A percentile compares a stretch with the other conserved stretches of the same genome.
Evolutionary conservation across 2,888 invertebrate species (phyloP).

Genomic region (Drosophila merina): DNA sequence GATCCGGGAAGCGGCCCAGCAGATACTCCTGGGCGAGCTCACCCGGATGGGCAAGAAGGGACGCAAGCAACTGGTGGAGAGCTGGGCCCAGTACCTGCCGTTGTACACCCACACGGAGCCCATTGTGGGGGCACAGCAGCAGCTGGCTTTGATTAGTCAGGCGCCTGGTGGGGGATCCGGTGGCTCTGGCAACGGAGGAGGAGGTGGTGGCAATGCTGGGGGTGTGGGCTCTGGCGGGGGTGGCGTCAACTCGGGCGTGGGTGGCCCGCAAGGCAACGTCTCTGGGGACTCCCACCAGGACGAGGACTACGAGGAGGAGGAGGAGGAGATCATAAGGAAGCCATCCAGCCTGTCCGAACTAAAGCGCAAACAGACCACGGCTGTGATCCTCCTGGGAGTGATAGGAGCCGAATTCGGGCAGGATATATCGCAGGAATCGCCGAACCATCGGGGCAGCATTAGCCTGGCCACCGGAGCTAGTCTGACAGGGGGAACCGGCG

Average conservation of each 20-base stretch:
- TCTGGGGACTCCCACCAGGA: constrained; percentile 81
- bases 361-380: constrained; percentile 97
- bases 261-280: constrained; percentile 24
- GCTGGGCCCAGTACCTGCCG: constrained; percentile 98
- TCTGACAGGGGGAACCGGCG: constrained; percentile 3
- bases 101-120: constrained; percentile 92
- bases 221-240: constrained; percentile 65
- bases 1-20: constrained; percentile 98
- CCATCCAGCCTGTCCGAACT: constrained; percentile 93
- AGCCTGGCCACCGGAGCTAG: constrained; percentile 41
- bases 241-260: constrained; percentile 48
- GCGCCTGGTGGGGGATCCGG: constrained; percentile 10
- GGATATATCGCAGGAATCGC: constrained; percentile 91
- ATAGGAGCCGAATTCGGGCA: constrained; percentile 99
- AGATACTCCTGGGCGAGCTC: constrained; percentile 96
- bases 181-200: constrained; percentile 14
- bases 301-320: constrained; percentile 92
- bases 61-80: constrained; percentile 95
- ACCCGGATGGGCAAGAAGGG: constrained; percentile 90
- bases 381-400: constrained; percentile 97
- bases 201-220: constrained; percentile 19
- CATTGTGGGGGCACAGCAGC: constrained; percentile 87
- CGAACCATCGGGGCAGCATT: constrained; percentile 74
- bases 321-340: constrained; percentile 92
- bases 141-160: constrained; percentile 60